phyloP scores from a whole-genome alignment of 2,113 vertebrate species.

The Tylochromis polylepis region DNA sequence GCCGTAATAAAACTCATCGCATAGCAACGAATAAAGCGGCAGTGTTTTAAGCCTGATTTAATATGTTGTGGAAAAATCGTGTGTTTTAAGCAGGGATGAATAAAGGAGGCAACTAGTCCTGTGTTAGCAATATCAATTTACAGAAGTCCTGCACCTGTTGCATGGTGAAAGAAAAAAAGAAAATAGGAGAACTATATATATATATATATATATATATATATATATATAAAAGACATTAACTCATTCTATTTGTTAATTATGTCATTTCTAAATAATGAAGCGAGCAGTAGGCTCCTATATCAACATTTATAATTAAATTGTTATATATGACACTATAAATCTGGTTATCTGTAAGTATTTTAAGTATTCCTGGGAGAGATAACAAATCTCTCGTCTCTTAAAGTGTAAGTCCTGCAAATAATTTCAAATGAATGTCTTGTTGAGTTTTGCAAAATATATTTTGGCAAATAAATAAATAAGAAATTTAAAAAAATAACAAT shows the following conservation, averaged over 20 bases:
- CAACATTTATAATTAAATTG: not conserved
- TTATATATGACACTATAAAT: not conserved
- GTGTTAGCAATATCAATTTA: not conserved
- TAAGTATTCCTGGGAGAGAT: not conserved
- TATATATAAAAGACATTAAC: not conserved
- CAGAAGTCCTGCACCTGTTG: slow-evolving; percentile 50
- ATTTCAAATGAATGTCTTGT: not conserved
- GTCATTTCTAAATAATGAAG: not conserved
- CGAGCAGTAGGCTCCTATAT: not conserved
- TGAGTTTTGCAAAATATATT: not conserved
- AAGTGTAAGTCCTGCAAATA: not conserved
- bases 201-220: not conserved
- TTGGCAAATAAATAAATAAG: not conserved
- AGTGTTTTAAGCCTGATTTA: not conserved
- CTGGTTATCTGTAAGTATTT: not conserved
- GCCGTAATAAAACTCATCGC: not conserved
- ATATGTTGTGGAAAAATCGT: not conserved
- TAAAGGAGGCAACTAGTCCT: not conserved
- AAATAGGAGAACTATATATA: not conserved
- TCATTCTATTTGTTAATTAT: not conserved
- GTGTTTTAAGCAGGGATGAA: not conserved
- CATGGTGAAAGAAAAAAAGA: not conserved
- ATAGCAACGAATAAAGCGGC: not conserved
- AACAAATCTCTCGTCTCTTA: not conserved
- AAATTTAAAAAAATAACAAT: not conserved